Conservation (phyloP, 1,140 invertebrate species). For the Drosophila pseudoananassae region DNA sequence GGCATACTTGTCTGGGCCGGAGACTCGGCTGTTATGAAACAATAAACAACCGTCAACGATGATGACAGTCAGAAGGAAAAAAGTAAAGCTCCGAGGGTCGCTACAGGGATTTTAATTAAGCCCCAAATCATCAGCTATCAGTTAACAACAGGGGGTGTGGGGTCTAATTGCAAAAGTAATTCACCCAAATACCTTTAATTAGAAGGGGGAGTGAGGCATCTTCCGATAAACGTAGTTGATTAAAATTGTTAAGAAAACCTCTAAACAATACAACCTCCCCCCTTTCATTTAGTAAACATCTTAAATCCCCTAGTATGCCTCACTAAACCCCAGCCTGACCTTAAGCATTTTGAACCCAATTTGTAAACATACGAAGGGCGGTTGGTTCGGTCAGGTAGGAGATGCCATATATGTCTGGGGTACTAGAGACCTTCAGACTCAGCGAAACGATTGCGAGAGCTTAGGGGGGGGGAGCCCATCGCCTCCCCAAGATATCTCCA, state of each 20-base stretch:
- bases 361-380: slow-evolving; percentile 59
- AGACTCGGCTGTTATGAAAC: slow-evolving; percentile 79
- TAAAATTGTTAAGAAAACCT: neutral
- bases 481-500: neutral
- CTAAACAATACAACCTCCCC: slow-evolving; percentile 40
- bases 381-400: slow-evolving; percentile 8
- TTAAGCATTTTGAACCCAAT: slow-evolving; percentile 78
- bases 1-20: slow-evolving; percentile 61
- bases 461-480: slow-evolving; percentile 9
- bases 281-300: slow-evolving; percentile 55
- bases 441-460: slow-evolving; percentile 71
- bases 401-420: slow-evolving; percentile 7
- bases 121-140: neutral
- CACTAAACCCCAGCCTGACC: slow-evolving; percentile 52
- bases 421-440: slow-evolving; percentile 57
- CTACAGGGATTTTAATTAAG: slow-evolving; percentile 38
- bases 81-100: slow-evolving; percentile 30
- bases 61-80: slow-evolving; percentile 55
- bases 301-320: slow-evolving; percentile 44
- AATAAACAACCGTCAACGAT: slow-evolving; percentile 73
- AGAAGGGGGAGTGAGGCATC: neutral
- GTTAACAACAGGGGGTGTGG: neutral
- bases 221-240: neutral
- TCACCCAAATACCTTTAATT: slow-evolving; percentile 9
- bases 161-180: slow-evolving; percentile 4